Base-by-base conservation (phyloP, 2,113 vertebrate genomes). In the Anarhynchus alexandrinus region DNA sequence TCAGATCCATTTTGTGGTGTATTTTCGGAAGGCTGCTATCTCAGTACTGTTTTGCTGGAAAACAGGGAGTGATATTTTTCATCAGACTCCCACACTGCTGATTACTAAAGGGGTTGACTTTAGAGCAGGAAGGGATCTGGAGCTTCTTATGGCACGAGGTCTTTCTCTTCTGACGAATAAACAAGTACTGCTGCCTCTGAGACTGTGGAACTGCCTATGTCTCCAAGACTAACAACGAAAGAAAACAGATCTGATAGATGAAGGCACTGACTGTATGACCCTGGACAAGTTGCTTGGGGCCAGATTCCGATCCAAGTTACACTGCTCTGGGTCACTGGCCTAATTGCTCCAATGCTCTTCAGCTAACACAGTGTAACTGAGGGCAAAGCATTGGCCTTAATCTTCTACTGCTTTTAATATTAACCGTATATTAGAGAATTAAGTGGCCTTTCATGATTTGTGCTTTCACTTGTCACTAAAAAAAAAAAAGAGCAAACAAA, bases 251-350 rank as follows among this genome's bases (percentile, higher is more conserved):
- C 61, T 91, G 76, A 65, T 1, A 65, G 69, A 81, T 89, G 93
- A 94, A 95, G 84, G 84, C 89, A 51, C 40, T 89, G 73, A 91
- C 81, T 94, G 51, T 38, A 52, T 80, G 66, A 96, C 81, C 52
- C 86, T 51, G 67, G 67, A 69, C 66, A 52, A 94, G 45, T 73
- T 91, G 78, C 95, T 40, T 70, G 74, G 27, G 78, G 89, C 54
- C 74, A 96, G 78, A 94, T 90, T 96, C 84, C 9, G 0, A 87
- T 62, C 74, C 86, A 79, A 85, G 66, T 94, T 70, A 73, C 45
- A 30, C 43, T 54, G 65, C 83, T 91, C 62, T 94, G 84, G 91
- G 91, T 97, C 94, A 91, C 67, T 78, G 57, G 57, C 58, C 66
- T 94, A 91, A 95, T 65, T 86, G 84, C 73, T 85, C 73, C 81